Percentiles rank a stretch among this genome's conserved stretches.
phyloP scores from a whole-genome alignment of 2,797 vertebrate genomes.

The Salmo trutta region DNA sequence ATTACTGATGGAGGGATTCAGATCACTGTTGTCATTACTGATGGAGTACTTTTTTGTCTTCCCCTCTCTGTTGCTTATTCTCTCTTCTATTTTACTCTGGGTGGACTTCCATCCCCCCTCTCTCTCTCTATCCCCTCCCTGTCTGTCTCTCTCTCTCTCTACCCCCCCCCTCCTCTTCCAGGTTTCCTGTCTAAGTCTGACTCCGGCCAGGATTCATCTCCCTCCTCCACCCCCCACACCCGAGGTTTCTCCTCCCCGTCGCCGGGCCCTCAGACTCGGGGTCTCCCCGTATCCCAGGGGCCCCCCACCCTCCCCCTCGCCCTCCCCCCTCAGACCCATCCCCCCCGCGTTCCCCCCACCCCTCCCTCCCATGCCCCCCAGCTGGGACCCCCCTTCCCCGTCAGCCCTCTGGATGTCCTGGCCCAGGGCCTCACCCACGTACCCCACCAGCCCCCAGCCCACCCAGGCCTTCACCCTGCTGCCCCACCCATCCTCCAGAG shows the following conservation, averaged over 20 bases:
- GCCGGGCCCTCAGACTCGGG: conserved; percentile 41
- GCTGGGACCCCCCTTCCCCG: conserved; percentile 70
- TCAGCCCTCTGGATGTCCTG: conserved; percentile 79
- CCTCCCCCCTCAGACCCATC: conserved; percentile 26
- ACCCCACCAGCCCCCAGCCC: conserved; percentile 62
- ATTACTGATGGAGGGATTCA: background rate
- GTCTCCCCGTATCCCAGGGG: conserved; percentile 16
- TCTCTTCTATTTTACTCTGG: background rate
- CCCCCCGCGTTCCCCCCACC: conserved; percentile 66
- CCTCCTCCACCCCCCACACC: conserved; percentile 65
- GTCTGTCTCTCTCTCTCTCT: background rate
- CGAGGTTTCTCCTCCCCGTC: conserved; percentile 59
- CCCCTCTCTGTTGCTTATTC: background rate
- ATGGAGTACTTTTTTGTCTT: too few relatives aligned
- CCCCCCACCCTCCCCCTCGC: conserved; percentile 32
- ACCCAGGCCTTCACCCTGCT: conserved; percentile 41
- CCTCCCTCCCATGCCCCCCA: conserved; percentile 69
- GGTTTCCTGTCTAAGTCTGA: conserved; percentile 64
- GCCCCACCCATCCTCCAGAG: conserved; percentile 76
- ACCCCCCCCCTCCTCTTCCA: conserved; percentile 23
- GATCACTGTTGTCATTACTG: too few relatives aligned
- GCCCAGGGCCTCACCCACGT: conserved; percentile 81
- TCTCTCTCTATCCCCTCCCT: background rate
- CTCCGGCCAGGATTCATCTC: conserved; percentile 68
- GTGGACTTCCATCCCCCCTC: background rate